Evolutionary conservation across 2,888 invertebrate genomes (phyloP), one percentile per base, ranked within the genome.

Genomic region (Catocala nupta): DNA sequence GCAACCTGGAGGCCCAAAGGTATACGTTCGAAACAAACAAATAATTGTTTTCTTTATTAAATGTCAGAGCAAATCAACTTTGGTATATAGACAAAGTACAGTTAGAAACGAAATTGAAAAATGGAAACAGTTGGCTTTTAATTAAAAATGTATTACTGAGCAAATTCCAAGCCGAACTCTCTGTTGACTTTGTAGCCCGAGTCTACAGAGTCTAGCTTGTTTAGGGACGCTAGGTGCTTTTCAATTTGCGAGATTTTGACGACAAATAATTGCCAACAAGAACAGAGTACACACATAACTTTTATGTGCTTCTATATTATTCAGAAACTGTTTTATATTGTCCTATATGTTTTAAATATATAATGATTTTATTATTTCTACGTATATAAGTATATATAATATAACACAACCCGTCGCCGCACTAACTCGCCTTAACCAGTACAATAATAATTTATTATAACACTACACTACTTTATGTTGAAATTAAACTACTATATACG

Each of bases 41-140:
- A 73, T 73, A 71, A 80, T 80, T 74, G 71, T 80, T 80, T 80
- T 76, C 74, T 70, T 74, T 75, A 66, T 75, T 71, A 73, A 74
- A 80, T 80, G 81, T 76, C 80, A 76, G 74, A 68, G 65, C 62
- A 59, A 68, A 68, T 70, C 62, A 66, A 70, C 62, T 71, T 68
- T 69, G 70, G 61, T 73, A 70, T 62, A 72, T 66, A 77, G 68
- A 77, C 64, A 71, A 42, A 16, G 80, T 78, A 80, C 68, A 59
- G 77, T 72, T 60, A 43, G 57, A 57, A 72, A 53, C 53, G 58
- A 65, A 68, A 75, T 55, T 68, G 63, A 52, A 25, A 25, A 63
- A 67, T 67, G 57, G 55, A 67, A 62, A 70, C 12, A 9, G 52
- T 47, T 52, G 43, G 49, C 55, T 60, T 39, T 73, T 70, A 72